Evolutionary conservation across 2,113 vertebrate species (phyloP), one percentile per base, ranked within the genome.

Genomic region (Origma solitaria): DNA sequence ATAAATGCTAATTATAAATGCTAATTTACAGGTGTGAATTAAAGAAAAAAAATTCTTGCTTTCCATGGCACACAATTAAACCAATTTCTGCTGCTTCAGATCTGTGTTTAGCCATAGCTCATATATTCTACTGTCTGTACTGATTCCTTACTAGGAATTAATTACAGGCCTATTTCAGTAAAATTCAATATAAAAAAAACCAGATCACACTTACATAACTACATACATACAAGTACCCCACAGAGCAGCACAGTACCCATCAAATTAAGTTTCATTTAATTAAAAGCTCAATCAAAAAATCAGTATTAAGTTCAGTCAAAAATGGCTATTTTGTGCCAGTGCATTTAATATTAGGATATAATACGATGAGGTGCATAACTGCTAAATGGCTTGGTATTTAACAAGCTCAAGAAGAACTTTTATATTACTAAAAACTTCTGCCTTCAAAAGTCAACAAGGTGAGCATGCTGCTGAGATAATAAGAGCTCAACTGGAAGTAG

Each of bases 251-350:
- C 31, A 79, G 69, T 61, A 68, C 33, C 61, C 47, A 77, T 68
- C n/a, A 83, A 65, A 88, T 69, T 71, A 90, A 73, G 19, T 75
- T 87, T 58, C 12, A 75, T 82, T 92, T 92, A 89, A 93, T 89
- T 94, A 82, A 95, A 93, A 89, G 11, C 51, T 80, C 69, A 76
- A 3, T 82, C 37, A 86, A 93, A 93, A 21, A 68, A 72, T 76
- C 13, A 47, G 65, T 61, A 75, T 84, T 86, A 51, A 49, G 10
- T 84, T 95, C 57, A 77, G 57, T 68, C 19, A 82, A 86, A 96
- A 86, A 80, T 50, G 37, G 11, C 13, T 82, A 73, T 75, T 95
- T 92, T 82, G 23, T 93, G 82, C 77, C 76, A 91, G 58, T 62
- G 50, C 37, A 56, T 92, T 92, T 71, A 69, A 60, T 94, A 86